Percentiles rank a stretch among this genome's conserved stretches.
These are phyloP conservation scores for Myotis myotis DNA, from an alignment of 2,797 vertebrate species.

Conservation along the genomic window DNA sequence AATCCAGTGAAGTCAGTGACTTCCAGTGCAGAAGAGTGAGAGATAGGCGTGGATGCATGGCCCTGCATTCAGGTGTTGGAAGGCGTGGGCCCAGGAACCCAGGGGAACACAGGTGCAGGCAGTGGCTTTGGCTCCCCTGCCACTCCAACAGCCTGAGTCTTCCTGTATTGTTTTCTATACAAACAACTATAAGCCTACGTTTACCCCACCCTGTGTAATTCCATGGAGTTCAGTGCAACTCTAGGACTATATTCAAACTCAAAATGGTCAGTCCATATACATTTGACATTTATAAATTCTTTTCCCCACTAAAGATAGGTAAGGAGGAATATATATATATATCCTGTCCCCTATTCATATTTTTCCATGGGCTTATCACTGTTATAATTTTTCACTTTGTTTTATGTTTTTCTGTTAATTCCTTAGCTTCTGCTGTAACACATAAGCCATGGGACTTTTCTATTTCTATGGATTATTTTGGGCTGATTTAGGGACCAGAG, in stretches of 20 bases:
- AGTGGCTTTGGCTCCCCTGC: neutral
- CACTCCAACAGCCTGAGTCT: neutral
- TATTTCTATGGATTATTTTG: neutral
- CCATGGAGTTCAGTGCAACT: neutral
- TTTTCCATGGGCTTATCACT: neutral
- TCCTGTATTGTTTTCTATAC: neutral
- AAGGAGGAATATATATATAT: neutral
- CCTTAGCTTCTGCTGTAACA: neutral
- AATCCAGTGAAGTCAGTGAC: too few relatives aligned
- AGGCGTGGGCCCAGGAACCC: neutral
- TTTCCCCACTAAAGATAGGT: neutral
- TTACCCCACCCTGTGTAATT: neutral
- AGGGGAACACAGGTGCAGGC: neutral
- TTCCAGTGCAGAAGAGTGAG: neutral
- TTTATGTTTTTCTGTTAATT: neutral
- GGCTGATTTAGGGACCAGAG: neutral
- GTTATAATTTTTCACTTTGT: neutral
- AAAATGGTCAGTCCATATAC: neutral
- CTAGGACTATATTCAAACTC: neutral
- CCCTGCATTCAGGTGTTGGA: neutral
- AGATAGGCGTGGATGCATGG: fast-evolving
- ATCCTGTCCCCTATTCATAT: neutral
- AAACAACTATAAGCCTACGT: neutral
- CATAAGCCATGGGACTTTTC: neutral
- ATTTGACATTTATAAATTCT: neutral